These are phyloP conservation scores for Patiria pectinifera DNA, from an alignment of 53 echinoderm and acorn worm genomes.

Conservation along the genomic window DNA sequence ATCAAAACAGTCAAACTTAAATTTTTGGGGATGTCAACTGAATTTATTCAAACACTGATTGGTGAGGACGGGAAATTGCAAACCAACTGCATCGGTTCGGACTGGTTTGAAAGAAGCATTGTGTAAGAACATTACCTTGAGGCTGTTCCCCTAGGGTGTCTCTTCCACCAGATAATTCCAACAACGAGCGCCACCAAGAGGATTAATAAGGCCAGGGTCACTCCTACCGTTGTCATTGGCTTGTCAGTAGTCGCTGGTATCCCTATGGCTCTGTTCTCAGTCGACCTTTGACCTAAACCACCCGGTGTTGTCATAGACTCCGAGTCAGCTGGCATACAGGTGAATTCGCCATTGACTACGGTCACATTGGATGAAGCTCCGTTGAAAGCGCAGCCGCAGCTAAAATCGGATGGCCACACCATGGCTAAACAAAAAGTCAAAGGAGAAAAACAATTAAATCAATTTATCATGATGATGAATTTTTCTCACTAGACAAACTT, in stretches of 20 bases:
- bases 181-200: conserved; percentile 7
- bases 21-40: no score
- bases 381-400: not conserved
- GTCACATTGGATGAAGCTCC: not conserved
- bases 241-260: not conserved
- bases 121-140: not conserved
- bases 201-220: not conserved
- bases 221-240: not conserved
- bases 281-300: not conserved
- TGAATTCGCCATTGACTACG: not conserved
- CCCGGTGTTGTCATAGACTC: not conserved
- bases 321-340: not conserved
- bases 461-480: no score
- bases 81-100: no score
- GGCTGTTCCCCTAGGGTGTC: not conserved
- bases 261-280: not conserved
- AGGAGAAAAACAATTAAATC: no score
- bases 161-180: not conserved
- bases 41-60: no score
- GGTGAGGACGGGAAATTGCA: no score
- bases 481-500: no score
- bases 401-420: not conserved
- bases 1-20: no score
- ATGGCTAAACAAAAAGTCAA: not conserved
- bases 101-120: no score